phyloP scores from a whole-genome alignment of 2,797 vertebrate genomes.

The Phalanger gymnotis region DNA sequence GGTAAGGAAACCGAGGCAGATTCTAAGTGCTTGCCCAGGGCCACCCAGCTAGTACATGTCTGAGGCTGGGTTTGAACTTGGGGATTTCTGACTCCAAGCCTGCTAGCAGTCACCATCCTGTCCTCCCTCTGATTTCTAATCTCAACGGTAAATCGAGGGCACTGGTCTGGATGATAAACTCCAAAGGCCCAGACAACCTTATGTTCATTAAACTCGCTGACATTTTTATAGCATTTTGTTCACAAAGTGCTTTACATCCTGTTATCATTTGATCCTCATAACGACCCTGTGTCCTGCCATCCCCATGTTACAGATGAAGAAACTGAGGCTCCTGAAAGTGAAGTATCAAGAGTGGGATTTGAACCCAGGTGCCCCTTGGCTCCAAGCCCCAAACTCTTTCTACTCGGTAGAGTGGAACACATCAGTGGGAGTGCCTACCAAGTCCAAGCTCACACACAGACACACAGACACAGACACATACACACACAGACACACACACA shows the following conservation, averaged over 20 bases:
- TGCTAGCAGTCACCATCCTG: background rate
- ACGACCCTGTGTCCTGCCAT: background rate
- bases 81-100: background rate
- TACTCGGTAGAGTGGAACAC: background rate
- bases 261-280: too few species aligned
- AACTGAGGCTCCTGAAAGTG: background rate
- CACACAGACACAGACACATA: too few species aligned
- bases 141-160: background rate
- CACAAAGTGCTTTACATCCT: background rate
- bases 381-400: too few species aligned
- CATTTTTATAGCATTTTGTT: background rate
- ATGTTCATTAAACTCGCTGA: too few species aligned
- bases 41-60: background rate
- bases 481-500: too few species aligned
- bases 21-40: background rate
- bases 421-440: too few species aligned
- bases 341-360: background rate
- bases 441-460: too few species aligned
- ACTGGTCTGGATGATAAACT: background rate
- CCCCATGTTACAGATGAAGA: background rate
- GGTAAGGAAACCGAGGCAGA: background rate
- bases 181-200: background rate
- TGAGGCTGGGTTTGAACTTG: background rate
- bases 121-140: background rate
- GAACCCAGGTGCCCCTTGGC: too few species aligned